A percentile compares a stretch with the other conserved stretches of the same genome.
These are phyloP conservation scores for Pampus argenteus DNA, from an alignment of 2,797 vertebrate genomes.

Conservation along the genomic window DNA sequence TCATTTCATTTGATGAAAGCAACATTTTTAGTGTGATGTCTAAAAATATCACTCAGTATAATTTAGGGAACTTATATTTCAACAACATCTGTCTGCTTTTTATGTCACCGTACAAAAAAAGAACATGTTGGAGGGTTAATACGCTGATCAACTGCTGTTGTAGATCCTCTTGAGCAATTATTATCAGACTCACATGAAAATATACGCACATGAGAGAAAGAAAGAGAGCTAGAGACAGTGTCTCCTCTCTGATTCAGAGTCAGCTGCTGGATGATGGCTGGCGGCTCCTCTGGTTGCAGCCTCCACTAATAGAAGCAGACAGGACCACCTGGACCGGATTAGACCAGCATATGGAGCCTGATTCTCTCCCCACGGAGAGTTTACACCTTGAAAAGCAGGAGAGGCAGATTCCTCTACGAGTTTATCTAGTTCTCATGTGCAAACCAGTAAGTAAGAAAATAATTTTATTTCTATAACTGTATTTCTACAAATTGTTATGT, in stretches of 20 bases:
- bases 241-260: constrained; percentile 16
- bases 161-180: constrained; percentile 8
- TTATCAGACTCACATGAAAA: not conserved
- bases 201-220: not conserved
- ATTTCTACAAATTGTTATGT: too few relatives aligned
- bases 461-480: not conserved
- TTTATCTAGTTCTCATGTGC: not conserved
- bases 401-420: constrained; percentile 19
- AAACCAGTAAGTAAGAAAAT: not conserved
- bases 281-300: constrained; percentile 8
- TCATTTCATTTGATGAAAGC: not conserved
- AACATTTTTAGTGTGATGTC: not conserved
- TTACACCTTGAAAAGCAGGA: constrained; percentile 17
- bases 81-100: not conserved
- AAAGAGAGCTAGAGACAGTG: too few relatives aligned
- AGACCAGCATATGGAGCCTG: constrained; percentile 74
- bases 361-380: constrained; percentile 29
- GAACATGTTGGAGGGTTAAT: constrained; percentile 26
- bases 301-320: constrained; percentile 77
- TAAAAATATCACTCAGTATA: not conserved
- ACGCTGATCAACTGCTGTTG: constrained; percentile 18
- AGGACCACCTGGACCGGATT: constrained; percentile 83
- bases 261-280: not conserved
- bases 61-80: not conserved
- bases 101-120: not conserved